phyloP scores from a whole-genome alignment of 2,888 invertebrate species.

The Zhuqinia jingwanae region DNA sequence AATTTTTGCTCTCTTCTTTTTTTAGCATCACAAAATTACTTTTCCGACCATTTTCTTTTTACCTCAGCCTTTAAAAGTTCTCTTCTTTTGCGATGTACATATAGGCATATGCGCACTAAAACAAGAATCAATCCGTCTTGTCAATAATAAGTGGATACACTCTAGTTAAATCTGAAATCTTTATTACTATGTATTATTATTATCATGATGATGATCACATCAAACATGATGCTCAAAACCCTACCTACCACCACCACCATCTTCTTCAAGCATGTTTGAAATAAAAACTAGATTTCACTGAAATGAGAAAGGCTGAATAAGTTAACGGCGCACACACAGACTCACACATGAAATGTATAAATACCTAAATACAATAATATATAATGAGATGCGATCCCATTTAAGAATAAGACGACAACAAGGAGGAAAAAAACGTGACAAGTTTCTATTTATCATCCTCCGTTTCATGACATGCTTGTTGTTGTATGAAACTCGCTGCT shows the following conservation, averaged over 20 bases:
- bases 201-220: neutral
- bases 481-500: too few species aligned
- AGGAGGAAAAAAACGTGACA: slow-evolving; percentile 8
- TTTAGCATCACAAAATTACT: slow-evolving; percentile 4
- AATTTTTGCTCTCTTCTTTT: neutral
- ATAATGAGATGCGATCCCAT: slow-evolving; percentile 6
- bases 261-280: too few species aligned
- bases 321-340: too few species aligned
- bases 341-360: too few species aligned
- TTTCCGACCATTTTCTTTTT: neutral
- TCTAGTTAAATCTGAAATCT: neutral
- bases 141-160: slow-evolving; percentile 10
- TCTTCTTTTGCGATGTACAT: neutral
- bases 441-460: slow-evolving; percentile 35
- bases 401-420: neutral
- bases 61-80: neutral
- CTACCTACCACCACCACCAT: too few species aligned
- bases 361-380: too few species aligned
- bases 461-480: neutral
- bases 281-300: too few species aligned
- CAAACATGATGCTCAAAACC: too few species aligned
- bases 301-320: too few species aligned
- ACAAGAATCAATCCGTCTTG: slow-evolving; percentile 15
- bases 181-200: neutral
- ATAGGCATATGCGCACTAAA: too few species aligned